Base-by-base conservation (phyloP, 2,113 vertebrate species). In the Callorhinus ursinus region DNA sequence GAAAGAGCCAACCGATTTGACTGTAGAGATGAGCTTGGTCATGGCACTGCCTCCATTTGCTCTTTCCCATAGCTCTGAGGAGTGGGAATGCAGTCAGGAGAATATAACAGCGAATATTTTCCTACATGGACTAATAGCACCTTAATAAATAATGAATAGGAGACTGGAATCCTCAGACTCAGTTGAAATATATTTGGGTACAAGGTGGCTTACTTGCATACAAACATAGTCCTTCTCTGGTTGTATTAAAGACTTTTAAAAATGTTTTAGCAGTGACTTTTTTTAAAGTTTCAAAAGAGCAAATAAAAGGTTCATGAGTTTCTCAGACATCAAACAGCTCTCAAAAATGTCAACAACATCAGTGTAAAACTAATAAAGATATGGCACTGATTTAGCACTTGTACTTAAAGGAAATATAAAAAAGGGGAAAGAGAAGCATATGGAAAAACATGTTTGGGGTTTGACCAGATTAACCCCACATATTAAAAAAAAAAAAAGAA, bases 291-390 rank as follows among this genome's bases (percentile, higher is more conserved):
- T 97, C 51, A 86, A 93, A 93, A 86, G 85, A 94, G 59, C 55
- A 83, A 96, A 83, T 79, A 80, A 96, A 97, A 96, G 39, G 39
- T 71, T 94, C 85, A 72, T 53, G n/a, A 93, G 55, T 96, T 97
- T 97, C 89, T 97, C 87, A 97, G 96, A 97, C 86, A 95, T 97
- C 95, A 98, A 94, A 97, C 80, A 95, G 61, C 69, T 98, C 96
- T 98, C 53, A 97, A 93, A 98, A 97, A 97, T 97, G 95, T 96
- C 96, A 98, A 96, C 95, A 97, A 86, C 79, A 93, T 97, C 67
- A 76, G 21, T 76, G 57, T 95, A 90, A 96, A 97, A 90, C 94
- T 95, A 97, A 96, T 95, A 96, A 97, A 97, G 98, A 97, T 80
- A 93, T 94, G 77, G 96, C 86, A 93, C 88, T 91, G 82, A 97